Base-by-base conservation (phyloP, 2,888 invertebrate species). In the Apeira syringaria region DNA sequence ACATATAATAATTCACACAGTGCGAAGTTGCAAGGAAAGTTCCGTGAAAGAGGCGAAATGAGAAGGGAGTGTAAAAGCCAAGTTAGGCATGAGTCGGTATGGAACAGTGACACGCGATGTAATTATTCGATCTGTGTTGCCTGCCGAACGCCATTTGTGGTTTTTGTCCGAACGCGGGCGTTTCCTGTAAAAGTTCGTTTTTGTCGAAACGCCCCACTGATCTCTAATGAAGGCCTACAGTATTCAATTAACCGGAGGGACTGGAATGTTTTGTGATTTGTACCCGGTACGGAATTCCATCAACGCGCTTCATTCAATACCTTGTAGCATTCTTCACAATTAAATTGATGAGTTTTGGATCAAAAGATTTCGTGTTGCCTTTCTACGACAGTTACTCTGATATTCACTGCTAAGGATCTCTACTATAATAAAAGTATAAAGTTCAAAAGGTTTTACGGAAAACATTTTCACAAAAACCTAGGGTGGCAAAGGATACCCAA, bases 251-350 rank as follows among this genome's bases (percentile, higher is more conserved):
- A 82, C 78, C 74, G 71, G 63, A 71, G 80, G 74, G 76, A 80
- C 79, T 69, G 82, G 81, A 84, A 85, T 85, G 84, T 80, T 84
- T 82, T 80, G 83, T 82, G 82, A 84, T 84, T 84, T 83, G 79
- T 80, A 71, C 77, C 64, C 68, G 64, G 69, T 68, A 68, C 74
- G 74, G 71, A 76, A 83, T 83, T 78, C 77, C 70, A 82, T 82
- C 78, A 77, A 68, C 74, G 75, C 69, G 65, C 59, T 68, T 70
- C 74, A 60, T 77, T 75, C 73, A 65, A 62, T 64, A 64, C 68
- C 62, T 68, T 66, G 67, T 69, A 68, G 57, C 60, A 58, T 66
- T 74, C 65, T 63, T 67, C 50, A 49, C 61, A 74, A 76, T 73
- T 63, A 63, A 68, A 70, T 68, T 63, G 60, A 53, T 65, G 58